phyloP scores from a whole-genome alignment of 2,113 vertebrate genomes.

The Eretmochelys imbricata region DNA sequence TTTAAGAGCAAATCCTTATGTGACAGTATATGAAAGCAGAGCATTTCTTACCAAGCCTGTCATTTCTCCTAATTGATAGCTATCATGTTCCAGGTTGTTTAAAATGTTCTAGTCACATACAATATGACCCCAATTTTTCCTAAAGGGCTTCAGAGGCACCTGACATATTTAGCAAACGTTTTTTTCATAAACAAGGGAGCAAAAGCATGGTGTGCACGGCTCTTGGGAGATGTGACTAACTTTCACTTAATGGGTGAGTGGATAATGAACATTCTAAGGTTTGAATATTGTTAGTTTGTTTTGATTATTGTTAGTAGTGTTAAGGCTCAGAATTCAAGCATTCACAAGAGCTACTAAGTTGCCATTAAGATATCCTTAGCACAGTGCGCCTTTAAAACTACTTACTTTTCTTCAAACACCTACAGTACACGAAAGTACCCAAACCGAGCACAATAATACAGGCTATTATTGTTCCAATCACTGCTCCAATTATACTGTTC shows the following conservation, averaged over 20 bases:
- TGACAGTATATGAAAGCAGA: neutral
- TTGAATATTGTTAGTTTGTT: rapidly evolving
- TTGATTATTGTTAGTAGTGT: neutral
- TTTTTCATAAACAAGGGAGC: neutral
- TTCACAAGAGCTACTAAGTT: neutral
- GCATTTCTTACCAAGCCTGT: neutral
- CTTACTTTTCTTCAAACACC: neutral
- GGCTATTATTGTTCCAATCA: neutral
- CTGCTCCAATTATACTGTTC: neutral
- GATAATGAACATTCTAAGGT: neutral
- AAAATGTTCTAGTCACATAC: neutral
- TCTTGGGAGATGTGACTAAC: neutral
- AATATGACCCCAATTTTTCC: neutral
- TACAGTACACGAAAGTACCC: neutral
- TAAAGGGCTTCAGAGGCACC: neutral
- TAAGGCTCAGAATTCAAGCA: neutral
- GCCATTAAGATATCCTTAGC: neutral
- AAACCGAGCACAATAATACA: neutral
- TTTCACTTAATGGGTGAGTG: neutral
- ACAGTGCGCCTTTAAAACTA: neutral
- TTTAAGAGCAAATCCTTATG: neutral
- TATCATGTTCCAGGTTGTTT: neutral
- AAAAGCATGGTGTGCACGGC: rapidly evolving
- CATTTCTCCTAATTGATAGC: neutral
- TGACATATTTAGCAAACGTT: neutral